Base-by-base conservation (phyloP, 2,113 vertebrate species). In the Dendropsophus ebraccatus region DNA sequence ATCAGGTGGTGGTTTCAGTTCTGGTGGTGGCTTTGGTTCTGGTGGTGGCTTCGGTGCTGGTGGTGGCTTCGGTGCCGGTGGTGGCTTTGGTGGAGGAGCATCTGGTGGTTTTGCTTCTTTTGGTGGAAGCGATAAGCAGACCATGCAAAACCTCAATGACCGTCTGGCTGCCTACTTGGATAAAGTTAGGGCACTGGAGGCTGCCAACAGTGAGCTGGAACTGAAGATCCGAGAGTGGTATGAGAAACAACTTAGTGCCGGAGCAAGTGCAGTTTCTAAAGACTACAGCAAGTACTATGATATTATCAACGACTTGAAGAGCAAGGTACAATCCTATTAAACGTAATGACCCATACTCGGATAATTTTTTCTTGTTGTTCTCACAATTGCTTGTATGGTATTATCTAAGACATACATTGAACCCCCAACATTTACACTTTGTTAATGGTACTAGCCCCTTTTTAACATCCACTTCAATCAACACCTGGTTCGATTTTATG, bases 121-220 rank as follows among this genome's bases (percentile, higher is more conserved):
- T 23, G 23, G 23, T 65, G 92, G 91, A 70, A 93, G 92, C 2
- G 94, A 94, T 65, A 95, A 95, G 78, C 92, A 93, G 89, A 93
- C 95, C 0, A 95, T 96, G 94, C 92, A 95, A 89, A 94, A 95
- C 87, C 93, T 96, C 73, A 96, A 96, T 12, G 94, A 94, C 60
- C 94, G 95, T 11, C 89, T 95, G 82, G 94, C 94, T 37, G 91
- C 91, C 0, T 96, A 95, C 74, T 91, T 96, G 91, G 93, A 94
- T 5, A 95, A 91, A 32, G 94, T 95, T 2, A 93, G 87, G 0
- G 92, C 92, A 0, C 91, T 96, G 89, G 92, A 95, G 82, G 91
- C 94, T 0, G 89, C 93, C 76, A 95, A 96, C 0, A 88, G 92
- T 0, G 93, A 95, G 19, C 75, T 96, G 67, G 95, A 96, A 85